Evolutionary conservation across 2,113 vertebrate genomes (phyloP).

Genomic region (Chionodraco myersi): DNA sequence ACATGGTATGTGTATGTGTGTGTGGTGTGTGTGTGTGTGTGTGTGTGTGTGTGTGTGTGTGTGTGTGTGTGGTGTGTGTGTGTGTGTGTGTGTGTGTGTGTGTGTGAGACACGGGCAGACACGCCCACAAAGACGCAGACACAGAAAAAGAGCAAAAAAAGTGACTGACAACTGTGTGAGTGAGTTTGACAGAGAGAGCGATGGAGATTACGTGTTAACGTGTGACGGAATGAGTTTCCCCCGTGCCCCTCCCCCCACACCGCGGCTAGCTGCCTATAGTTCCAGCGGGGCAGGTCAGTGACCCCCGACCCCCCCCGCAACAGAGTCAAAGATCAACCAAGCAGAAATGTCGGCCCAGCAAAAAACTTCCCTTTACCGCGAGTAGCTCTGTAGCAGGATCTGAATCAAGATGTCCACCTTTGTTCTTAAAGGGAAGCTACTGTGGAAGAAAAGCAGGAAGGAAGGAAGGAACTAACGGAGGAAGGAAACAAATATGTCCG

Average conservation of each 20-base stretch:
- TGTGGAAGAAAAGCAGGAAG: neutral
- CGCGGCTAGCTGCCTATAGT: conserved; percentile 51
- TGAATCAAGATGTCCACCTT: neutral
- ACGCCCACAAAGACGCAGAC: conserved; percentile 8
- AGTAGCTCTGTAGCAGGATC: neutral
- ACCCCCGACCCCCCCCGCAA: conserved; percentile 38
- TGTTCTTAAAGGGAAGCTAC: neutral
- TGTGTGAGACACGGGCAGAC: conserved; percentile 1
- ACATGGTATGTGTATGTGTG: no score
- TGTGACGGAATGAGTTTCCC: conserved; percentile 43
- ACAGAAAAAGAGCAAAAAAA: conserved; percentile 12
- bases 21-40: no score
- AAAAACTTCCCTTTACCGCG: conserved; percentile 26
- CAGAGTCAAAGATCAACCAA: conserved; percentile 64
- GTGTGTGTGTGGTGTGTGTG: no score
- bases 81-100: neutral
- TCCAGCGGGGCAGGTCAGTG: conserved; percentile 48
- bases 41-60: no score
- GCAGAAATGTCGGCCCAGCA: conserved; percentile 4
- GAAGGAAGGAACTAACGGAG: neutral
- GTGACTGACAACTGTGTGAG: conserved; percentile 48
- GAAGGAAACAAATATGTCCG: neutral
- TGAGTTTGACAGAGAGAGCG: conserved; percentile 22
- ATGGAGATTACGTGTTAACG: conserved; percentile 53
- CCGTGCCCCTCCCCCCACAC: conserved; percentile 48